phyloP scores from a whole-genome alignment of 2,797 vertebrate genomes.

The Acanthurus leucopareius region DNA sequence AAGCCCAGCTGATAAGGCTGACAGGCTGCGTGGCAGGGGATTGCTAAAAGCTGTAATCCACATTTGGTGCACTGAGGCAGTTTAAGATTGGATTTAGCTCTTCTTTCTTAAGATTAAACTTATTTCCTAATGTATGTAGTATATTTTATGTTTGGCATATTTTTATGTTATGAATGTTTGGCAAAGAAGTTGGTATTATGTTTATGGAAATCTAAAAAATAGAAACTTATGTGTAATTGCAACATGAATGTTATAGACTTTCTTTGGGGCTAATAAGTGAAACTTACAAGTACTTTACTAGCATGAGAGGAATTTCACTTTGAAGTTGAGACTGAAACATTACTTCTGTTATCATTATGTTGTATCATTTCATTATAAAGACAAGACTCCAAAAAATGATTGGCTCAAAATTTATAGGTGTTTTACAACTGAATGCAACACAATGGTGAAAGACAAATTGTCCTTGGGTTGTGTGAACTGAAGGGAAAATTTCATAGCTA shows the following conservation, averaged over 20 bases:
- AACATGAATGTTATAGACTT: background rate
- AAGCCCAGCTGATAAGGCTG: conserved; percentile 24
- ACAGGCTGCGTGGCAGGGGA: conserved; percentile 38
- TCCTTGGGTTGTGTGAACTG: background rate
- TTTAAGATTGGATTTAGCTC: conserved; percentile 26
- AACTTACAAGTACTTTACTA: background rate
- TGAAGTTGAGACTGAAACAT: no score
- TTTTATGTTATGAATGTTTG: background rate
- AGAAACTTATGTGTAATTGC: background rate
- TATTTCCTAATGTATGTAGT: background rate
- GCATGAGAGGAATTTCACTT: no score
- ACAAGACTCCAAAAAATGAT: background rate
- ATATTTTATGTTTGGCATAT: background rate
- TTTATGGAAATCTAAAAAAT: background rate
- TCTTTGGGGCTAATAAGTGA: background rate
- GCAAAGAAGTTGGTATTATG: background rate
- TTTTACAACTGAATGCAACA: no score
- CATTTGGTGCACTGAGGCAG: conserved; percentile 11
- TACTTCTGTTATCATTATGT: no score
- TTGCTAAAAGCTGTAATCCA: conserved; percentile 49
- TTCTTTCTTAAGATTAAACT: conserved; percentile 6
- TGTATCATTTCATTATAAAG: no score
- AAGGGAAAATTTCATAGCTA: background rate
- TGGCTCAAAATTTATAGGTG: background rate
- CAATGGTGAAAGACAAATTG: background rate